These are phyloP conservation scores for Acipenser transmontanus DNA, from an alignment of 2,797 vertebrate species.

Conservation along the genomic window DNA sequence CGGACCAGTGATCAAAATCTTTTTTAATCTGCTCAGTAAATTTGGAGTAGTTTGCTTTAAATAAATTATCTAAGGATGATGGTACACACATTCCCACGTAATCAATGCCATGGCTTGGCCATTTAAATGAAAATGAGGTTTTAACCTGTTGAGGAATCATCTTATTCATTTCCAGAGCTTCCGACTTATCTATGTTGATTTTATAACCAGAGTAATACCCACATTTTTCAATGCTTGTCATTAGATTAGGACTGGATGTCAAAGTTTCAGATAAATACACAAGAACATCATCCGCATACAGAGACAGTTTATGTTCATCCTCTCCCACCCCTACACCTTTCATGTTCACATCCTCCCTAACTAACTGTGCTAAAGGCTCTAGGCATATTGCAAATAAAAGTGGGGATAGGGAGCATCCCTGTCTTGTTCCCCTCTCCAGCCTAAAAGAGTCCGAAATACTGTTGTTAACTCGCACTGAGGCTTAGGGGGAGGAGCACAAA, in stretches of 20 bases:
- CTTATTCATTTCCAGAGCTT: background rate
- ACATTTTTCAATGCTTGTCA: background rate
- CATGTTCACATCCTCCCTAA: background rate
- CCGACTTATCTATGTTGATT: background rate
- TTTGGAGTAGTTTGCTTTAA: background rate
- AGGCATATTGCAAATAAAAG: slow-evolving; percentile 1
- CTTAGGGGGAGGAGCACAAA: no score
- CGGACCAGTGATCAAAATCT: background rate
- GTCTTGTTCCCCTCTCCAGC: background rate
- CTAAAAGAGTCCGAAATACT: background rate
- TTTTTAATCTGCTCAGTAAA: no score
- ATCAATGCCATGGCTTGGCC: background rate
- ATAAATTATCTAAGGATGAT: background rate
- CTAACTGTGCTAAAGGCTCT: background rate
- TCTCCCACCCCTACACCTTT: background rate
- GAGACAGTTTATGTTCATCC: background rate
- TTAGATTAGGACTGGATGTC: background rate
- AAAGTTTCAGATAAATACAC: background rate
- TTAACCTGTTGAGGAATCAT: background rate
- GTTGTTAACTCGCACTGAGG: background rate
- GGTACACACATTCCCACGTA: background rate
- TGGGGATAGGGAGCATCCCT: background rate
- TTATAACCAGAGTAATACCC: background rate
- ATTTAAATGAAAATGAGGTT: background rate
- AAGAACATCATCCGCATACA: slow-evolving; percentile 3